These are phyloP conservation scores for Orgyia antiqua DNA, from an alignment of 2,888 invertebrate species.

Conservation along the genomic window DNA sequence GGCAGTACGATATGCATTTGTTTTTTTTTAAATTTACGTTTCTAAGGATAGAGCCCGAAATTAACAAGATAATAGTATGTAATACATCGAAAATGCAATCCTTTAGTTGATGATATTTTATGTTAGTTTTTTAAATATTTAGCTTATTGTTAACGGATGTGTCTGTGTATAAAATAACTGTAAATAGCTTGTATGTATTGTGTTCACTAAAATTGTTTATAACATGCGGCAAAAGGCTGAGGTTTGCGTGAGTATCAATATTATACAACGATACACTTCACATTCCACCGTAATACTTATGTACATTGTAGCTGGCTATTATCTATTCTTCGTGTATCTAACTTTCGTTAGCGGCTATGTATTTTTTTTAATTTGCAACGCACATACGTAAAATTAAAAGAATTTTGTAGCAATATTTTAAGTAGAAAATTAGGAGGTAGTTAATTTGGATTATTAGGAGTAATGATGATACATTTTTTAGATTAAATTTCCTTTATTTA, in stretches of 20 bases:
- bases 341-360: slow-evolving; percentile 6
- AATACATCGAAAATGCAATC: no score
- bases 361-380: slow-evolving; percentile 3
- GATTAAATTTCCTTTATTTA: no score
- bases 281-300: slow-evolving; percentile 17
- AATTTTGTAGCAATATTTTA: no score
- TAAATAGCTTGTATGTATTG: slow-evolving; percentile 63
- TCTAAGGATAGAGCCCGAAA: no score
- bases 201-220: slow-evolving; percentile 55
- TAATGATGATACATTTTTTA: no score
- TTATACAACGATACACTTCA: slow-evolving; percentile 29
- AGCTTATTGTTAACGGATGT: not conserved
- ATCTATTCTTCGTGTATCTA: slow-evolving; percentile 5
- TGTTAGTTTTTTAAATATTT: no score
- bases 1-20: no score
- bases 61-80: no score
- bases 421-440: no score
- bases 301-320: slow-evolving; percentile 4
- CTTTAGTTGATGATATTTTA: no score
- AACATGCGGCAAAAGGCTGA: slow-evolving; percentile 82
- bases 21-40: no score
- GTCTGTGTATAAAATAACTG: slow-evolving; percentile 25
- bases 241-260: slow-evolving; percentile 82
- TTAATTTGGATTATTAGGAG: no score
- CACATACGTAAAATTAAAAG: not conserved